A percentile compares a stretch with the other conserved stretches of the same genome.
Conservation (phyloP, 2,113 vertebrate species). For the Struthio camelus region DNA sequence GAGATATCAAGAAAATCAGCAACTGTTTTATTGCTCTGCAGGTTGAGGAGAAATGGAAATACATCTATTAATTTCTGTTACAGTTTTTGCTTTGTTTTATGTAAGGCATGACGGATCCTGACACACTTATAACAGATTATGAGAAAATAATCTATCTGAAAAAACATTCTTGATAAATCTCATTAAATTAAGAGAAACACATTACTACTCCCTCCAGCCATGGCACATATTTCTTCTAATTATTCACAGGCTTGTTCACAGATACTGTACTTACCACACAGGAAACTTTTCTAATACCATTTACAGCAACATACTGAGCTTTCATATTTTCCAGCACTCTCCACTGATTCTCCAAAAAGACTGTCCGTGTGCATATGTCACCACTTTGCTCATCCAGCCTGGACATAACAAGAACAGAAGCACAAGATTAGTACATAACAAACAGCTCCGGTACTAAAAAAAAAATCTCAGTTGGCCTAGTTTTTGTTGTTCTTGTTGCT, state of each 20-base stretch:
- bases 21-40: not conserved
- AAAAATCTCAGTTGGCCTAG: not conserved
- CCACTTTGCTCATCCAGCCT: slow-evolving; percentile 88
- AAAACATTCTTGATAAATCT: not conserved
- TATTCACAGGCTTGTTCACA: not conserved
- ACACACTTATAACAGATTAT: not conserved
- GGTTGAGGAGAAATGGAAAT: not conserved
- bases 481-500: not conserved
- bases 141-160: not conserved
- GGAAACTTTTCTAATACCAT: slow-evolving; percentile 94
- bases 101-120: not conserved
- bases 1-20: not conserved
- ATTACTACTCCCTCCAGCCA: not conserved
- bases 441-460: not conserved
- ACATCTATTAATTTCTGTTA: not conserved
- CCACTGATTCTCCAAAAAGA: slow-evolving; percentile 90
- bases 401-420: not conserved
- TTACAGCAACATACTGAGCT: slow-evolving; percentile 93
- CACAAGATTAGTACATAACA: not conserved
- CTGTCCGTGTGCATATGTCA: slow-evolving; percentile 77
- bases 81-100: not conserved
- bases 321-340: slow-evolving; percentile 95
- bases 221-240: not conserved
- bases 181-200: not conserved
- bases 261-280: slow-evolving; percentile 86